phyloP scores from a whole-genome alignment of 2,797 vertebrate species.

The Lepus townsendii region DNA sequence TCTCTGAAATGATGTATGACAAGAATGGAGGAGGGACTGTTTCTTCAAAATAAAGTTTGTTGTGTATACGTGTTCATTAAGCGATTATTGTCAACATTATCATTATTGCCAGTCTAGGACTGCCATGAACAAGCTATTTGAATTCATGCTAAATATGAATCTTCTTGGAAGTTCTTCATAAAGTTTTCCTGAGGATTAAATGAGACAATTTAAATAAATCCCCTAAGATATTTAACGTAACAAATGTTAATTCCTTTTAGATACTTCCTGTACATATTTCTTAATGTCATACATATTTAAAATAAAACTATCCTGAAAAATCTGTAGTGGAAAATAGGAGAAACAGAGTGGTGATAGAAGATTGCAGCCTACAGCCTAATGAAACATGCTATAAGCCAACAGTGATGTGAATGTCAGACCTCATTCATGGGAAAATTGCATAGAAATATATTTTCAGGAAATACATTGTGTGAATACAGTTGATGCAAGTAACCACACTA shows the following conservation, averaged over 20 bases:
- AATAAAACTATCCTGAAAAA: not conserved
- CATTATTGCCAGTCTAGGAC: not conserved
- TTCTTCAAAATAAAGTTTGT: not conserved
- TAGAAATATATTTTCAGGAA: not conserved
- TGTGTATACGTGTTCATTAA: not conserved
- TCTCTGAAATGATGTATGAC: not conserved
- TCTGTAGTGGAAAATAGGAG: not conserved
- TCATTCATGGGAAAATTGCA: not conserved
- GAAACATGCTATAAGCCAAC: not conserved
- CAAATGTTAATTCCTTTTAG: constrained; percentile 30
- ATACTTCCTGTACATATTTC: not conserved
- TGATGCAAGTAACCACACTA: not conserved
- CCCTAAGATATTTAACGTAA: not conserved
- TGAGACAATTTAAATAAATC: not conserved
- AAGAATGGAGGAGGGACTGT: not conserved
- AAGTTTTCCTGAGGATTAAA: constrained; percentile 8
- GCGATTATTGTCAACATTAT: not conserved
- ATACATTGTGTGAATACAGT: not conserved
- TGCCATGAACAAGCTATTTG: not conserved
- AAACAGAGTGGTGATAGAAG: not conserved
- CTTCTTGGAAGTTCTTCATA: not conserved
- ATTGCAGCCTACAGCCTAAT: not conserved
- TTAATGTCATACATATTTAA: constrained; percentile 27
- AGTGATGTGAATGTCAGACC: not conserved
- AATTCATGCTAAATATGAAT: not conserved